A percentile compares a stretch with the other conserved stretches of the same genome.
phyloP scores from a whole-genome alignment of 2,113 vertebrate genomes.

The Dicrurus megarhynchus region DNA sequence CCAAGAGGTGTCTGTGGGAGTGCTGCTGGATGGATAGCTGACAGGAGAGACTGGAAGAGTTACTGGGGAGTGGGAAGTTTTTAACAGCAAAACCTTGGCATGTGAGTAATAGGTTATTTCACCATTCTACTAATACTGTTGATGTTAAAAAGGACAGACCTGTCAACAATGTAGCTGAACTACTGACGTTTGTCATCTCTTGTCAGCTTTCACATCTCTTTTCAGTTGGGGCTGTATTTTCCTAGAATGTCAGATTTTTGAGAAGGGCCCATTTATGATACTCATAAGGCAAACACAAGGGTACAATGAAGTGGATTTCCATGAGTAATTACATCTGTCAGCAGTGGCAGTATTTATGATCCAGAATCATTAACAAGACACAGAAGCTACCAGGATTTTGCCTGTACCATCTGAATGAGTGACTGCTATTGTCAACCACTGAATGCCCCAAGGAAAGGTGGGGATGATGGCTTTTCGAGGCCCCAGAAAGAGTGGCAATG shows the following conservation, averaged over 20 bases:
- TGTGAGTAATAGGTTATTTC: background rate
- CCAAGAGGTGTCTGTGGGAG: background rate
- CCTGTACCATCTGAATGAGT: background rate
- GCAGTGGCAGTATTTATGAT: constrained; percentile 6
- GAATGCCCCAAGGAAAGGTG: background rate
- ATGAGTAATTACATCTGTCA: constrained; percentile 55
- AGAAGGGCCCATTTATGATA: constrained; percentile 40
- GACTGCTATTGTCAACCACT: background rate
- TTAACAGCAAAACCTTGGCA: background rate
- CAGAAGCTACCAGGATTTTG: background rate
- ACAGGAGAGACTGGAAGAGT: background rate
- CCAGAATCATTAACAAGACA: constrained; percentile 5
- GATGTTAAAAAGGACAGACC: constrained; percentile 16
- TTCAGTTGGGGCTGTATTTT: background rate
- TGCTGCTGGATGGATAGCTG: background rate
- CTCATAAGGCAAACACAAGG: background rate
- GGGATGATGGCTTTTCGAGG: background rate
- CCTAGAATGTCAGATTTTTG: constrained; percentile 13
- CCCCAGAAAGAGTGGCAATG: background rate
- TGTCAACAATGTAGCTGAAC: constrained; percentile 5
- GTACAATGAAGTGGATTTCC: constrained; percentile 26
- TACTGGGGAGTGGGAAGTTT: background rate
- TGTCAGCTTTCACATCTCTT: constrained; percentile 20
- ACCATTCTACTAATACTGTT: background rate
- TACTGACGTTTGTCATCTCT: constrained; percentile 37